These are phyloP conservation scores for Crotalus horridus DNA, from an alignment of 2,113 vertebrate genomes.

Conservation along the genomic window DNA sequence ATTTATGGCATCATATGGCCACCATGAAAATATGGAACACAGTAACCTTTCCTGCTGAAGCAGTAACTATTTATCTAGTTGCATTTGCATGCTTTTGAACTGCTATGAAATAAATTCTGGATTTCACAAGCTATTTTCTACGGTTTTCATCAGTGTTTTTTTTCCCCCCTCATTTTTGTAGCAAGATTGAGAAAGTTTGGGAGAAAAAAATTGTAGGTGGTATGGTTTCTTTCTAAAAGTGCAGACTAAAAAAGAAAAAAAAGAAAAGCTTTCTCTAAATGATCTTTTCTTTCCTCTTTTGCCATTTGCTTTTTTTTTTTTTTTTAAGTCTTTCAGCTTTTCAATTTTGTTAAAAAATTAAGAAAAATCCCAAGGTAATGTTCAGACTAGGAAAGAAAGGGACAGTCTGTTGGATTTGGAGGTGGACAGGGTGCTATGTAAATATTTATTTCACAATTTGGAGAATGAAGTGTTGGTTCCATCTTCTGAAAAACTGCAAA, in stretches of 20 bases:
- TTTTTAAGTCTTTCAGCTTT: not conserved
- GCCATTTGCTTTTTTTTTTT: not conserved
- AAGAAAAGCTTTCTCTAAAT: not conserved
- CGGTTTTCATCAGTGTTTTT: not conserved
- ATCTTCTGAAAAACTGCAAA: constrained; percentile 5
- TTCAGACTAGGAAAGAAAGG: constrained; percentile 4
- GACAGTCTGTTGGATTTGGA: constrained; percentile 7
- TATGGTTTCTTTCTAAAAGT: not conserved
- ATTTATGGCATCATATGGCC: not conserved
- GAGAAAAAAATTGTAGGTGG: not conserved
- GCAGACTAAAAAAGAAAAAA: not conserved
- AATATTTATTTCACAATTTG: constrained; percentile 18
- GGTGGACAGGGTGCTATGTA: constrained; percentile 3
- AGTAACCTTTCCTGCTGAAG: not conserved
- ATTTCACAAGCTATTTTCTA: not conserved
- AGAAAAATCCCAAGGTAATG: not conserved
- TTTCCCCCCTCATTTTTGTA: no score
- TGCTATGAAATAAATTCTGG: not conserved
- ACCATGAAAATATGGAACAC: not conserved
- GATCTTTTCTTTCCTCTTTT: not conserved
- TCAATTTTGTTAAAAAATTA: not conserved
- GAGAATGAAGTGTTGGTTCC: constrained; percentile 11
- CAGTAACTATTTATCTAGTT: not conserved
- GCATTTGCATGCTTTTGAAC: not conserved
- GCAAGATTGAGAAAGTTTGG: not conserved